Percentiles rank a stretch among this genome's conserved stretches.
phyloP scores from a whole-genome alignment of 2,113 vertebrate species.

The Genyomyrus donnyi region DNA sequence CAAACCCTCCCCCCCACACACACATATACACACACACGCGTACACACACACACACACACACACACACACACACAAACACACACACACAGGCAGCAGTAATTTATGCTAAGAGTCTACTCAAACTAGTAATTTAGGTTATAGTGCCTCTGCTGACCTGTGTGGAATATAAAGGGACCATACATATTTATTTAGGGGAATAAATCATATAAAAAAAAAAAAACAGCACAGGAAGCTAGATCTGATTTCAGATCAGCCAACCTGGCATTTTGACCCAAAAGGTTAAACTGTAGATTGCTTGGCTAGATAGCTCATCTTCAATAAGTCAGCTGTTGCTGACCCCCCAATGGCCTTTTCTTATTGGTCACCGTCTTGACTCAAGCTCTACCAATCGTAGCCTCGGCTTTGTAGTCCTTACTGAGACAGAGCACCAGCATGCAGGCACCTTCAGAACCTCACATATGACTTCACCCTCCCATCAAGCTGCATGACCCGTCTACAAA shows the following conservation, averaged over 20 bases:
- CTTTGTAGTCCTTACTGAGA: not conserved
- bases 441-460: constrained; percentile 25
- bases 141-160: not conserved
- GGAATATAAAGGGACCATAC: not conserved
- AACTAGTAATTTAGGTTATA: not conserved
- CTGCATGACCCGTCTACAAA: not conserved
- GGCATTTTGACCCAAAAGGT: not conserved
- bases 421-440: constrained; percentile 23
- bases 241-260: not conserved
- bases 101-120: not conserved
- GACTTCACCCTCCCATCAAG: constrained; percentile 15
- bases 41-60: not conserved
- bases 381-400: not conserved
- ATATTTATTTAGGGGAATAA: not conserved
- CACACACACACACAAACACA: constrained; percentile 7
- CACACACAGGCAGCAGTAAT: not conserved
- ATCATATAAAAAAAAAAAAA: not conserved
- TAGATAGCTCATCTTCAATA: not conserved
- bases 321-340: not conserved
- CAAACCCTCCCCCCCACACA: constrained; percentile 20
- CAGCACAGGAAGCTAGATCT: not conserved
- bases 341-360: not conserved
- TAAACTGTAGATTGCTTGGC: not conserved
- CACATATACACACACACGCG: not conserved
- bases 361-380: not conserved